Percentiles rank a stretch among this genome's conserved stretches.
Evolutionary conservation across 2,113 vertebrate genomes (phyloP).

Genomic region (Colistium nudipinnis): DNA sequence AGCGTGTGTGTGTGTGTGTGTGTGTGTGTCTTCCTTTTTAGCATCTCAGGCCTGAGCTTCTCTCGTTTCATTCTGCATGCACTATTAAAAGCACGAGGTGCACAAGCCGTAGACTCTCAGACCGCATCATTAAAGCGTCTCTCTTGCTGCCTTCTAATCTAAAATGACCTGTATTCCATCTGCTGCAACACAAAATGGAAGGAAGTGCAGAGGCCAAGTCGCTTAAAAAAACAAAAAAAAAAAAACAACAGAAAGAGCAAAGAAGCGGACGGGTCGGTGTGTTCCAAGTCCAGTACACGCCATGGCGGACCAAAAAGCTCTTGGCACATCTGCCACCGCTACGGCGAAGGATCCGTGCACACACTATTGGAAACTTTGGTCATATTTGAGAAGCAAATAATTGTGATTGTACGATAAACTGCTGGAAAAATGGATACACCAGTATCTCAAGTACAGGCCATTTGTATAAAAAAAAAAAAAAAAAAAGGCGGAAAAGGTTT

Average conservation of each 20-base stretch:
- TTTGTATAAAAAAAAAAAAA: no score
- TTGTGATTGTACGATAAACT: no score
- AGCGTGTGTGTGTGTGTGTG: background rate
- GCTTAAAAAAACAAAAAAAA: background rate
- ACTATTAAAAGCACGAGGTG: background rate
- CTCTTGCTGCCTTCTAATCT: background rate
- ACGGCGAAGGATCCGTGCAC: no score
- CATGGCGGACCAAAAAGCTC: no score
- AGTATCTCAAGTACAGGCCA: no score
- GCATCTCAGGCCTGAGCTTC: no score
- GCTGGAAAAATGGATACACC: no score
- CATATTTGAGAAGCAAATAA: no score
- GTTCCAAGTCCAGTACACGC: background rate
- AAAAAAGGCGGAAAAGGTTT: background rate
- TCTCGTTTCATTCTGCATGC: background rate
- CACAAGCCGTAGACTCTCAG: background rate
- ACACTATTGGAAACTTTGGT: no score
- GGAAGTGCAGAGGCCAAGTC: background rate
- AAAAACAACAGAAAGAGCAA: background rate
- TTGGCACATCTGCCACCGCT: no score
- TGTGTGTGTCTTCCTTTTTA: background rate
- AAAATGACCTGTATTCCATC: background rate
- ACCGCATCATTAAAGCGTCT: background rate
- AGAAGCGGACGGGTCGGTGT: background rate
- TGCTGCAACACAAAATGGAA: background rate